phyloP scores from a whole-genome alignment of 2,113 vertebrate species.

The Lucifuga dentata region DNA sequence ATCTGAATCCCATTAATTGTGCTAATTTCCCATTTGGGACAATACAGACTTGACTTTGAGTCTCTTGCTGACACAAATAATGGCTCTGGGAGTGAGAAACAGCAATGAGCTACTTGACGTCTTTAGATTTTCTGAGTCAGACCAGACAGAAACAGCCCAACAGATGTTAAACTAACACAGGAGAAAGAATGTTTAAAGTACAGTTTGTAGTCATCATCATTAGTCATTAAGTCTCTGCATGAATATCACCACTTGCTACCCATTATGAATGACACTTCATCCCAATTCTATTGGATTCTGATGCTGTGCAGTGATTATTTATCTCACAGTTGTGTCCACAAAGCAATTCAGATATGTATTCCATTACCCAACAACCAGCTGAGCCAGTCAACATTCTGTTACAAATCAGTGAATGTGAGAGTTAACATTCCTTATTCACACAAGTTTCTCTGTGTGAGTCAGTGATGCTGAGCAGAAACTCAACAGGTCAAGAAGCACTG shows the following conservation, averaged over 20 bases:
- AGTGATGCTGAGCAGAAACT: conserved; percentile 52
- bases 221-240: no score
- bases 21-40: neutral
- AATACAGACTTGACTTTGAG: neutral
- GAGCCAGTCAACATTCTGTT: conserved; percentile 9
- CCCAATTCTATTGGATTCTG: neutral
- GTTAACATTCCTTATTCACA: conserved; percentile 29
- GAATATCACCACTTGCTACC: no score
- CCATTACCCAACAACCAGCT: neutral
- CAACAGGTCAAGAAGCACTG: conserved; percentile 27
- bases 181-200: no score
- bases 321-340: conserved; percentile 23
- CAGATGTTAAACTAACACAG: conserved; percentile 13
- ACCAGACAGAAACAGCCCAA: neutral
- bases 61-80: neutral
- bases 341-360: conserved; percentile 18
- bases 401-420: conserved; percentile 1
- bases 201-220: neutral
- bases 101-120: neutral
- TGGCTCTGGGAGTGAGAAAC: neutral
- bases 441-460: conserved; percentile 41
- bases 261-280: conserved; percentile 18
- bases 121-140: conserved; percentile 5
- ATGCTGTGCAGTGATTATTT: conserved; percentile 24
- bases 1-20: conserved; percentile 4